Evolutionary conservation across 2,113 vertebrate genomes (phyloP).

Genomic region (Neodon shergylaensis): DNA sequence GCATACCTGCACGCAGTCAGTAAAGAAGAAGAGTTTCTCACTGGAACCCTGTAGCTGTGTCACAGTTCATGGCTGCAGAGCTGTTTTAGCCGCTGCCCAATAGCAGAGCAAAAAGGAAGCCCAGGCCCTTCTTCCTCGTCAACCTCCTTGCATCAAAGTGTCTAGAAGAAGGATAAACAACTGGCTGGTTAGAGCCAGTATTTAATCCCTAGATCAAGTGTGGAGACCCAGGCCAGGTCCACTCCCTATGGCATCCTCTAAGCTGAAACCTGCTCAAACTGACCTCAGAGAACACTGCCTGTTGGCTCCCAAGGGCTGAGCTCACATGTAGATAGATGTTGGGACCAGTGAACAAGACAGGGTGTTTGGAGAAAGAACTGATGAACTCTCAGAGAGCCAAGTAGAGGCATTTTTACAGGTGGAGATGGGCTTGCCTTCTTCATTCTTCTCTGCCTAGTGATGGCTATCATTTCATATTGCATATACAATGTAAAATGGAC

Average conservation of each 20-base stretch:
- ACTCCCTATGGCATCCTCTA: not conserved
- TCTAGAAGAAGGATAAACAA: not conserved
- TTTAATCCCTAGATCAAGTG: not conserved
- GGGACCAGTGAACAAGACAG: not conserved
- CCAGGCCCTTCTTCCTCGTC: not conserved
- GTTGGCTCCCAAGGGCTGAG: not conserved
- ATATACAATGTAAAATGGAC: not conserved
- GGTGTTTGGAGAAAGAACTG: not conserved
- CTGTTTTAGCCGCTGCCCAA: not conserved
- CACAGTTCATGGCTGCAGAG: not conserved
- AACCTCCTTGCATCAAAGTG: not conserved
- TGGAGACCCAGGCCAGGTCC: not conserved
- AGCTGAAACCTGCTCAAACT: not conserved
- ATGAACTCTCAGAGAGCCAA: not conserved
- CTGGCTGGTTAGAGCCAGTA: not conserved
- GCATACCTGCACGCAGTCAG: not conserved
- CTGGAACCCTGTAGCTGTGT: not conserved
- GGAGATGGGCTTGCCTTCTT: not conserved
- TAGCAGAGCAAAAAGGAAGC: not conserved
- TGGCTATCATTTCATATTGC: no score
- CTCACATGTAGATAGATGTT: not conserved
- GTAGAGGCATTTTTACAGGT: not conserved
- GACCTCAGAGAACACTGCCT: not conserved
- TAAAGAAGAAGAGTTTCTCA: conserved; percentile 21
- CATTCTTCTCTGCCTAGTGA: not conserved